phyloP scores from a whole-genome alignment of 1,140 invertebrate genomes.

The Cardiocondyla obscurior region DNA sequence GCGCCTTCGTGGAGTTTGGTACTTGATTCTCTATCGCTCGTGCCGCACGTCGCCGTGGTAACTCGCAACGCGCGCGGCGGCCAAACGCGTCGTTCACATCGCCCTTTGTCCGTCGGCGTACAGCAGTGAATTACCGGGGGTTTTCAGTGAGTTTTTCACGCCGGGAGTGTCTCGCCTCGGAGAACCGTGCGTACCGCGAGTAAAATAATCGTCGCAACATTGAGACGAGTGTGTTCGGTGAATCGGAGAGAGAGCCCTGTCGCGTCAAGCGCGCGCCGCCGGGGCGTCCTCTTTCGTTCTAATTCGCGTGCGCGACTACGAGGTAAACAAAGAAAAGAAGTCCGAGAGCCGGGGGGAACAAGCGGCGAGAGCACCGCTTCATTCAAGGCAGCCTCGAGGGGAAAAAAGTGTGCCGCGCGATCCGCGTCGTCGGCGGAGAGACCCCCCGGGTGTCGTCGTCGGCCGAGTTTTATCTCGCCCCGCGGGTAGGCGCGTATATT shows the following conservation, averaged over 20 bases:
- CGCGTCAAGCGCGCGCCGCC: no score
- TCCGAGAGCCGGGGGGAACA: neutral
- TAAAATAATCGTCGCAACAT: neutral
- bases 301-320: neutral
- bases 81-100: slow-evolving; percentile 13
- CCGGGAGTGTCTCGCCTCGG: neutral
- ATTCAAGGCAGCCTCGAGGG: no score
- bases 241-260: neutral
- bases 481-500: no score
- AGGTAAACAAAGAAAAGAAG: slow-evolving; percentile 6
- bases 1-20: slow-evolving; percentile 74
- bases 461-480: no score
- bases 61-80: slow-evolving; percentile 56
- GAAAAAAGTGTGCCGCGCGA: no score
- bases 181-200: neutral
- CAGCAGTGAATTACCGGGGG: no score
- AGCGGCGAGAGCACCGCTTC: neutral
- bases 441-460: no score
- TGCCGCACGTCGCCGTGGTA: slow-evolving; percentile 24
- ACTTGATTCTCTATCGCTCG: neutral
- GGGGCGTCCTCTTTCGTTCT: no score
- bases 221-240: slow-evolving; percentile 39
- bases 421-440: no score
- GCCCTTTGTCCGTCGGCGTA: neutral
- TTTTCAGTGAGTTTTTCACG: slow-evolving; percentile 4